Base-by-base conservation (phyloP, 2,797 vertebrate species). In the Chiroxiphia lanceolata region DNA sequence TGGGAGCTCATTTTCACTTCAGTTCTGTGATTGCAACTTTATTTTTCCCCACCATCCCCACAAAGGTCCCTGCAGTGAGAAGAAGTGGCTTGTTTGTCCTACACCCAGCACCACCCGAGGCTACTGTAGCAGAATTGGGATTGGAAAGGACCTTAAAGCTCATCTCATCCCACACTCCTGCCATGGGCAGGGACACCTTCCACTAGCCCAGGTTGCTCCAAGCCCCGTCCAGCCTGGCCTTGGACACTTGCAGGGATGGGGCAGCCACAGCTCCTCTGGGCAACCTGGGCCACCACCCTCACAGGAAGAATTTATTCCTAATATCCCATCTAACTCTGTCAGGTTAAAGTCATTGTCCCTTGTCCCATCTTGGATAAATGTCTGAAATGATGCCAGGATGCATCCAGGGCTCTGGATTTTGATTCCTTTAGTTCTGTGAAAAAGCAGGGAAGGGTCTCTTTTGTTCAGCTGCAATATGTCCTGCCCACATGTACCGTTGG, bases 21-120 rank as follows among this genome's bases (percentile, higher is more conserved):
- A 16, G 7, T 13, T 61, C 60, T 45, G 51, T 16, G 14, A 48
- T 0, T 33, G 5, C 13, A n/a, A 36, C 16, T 54, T 71, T 15
- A 14, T 59, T 83, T 75, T 51, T 33, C 69, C 61, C 74, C 60
- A 4, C 22, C 13, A 4, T 10, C 20, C 9, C 68, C 45, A 7
- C 0, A 0, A 53, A 71, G 36, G 38, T 44, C 53, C 57, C 57
- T 29, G 9, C 26, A 60, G 20, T 21, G 36, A 61, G 45, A 63
- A 81, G 40, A 56, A 50, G 38, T 1, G 1, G 15, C 44, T 71
- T 53, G 26, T 77, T 77, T 51, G 19, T 48, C 50, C 69, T 15
- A 4, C 0, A 4, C 10, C 9, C 0, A 0, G 8, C 11, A 44
- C 13, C 70, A 72, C 6, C 13, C 3, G 33, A 77, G 44, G 54